Conservation (phyloP, 2,113 vertebrate genomes). For the Vombatus ursinus region DNA sequence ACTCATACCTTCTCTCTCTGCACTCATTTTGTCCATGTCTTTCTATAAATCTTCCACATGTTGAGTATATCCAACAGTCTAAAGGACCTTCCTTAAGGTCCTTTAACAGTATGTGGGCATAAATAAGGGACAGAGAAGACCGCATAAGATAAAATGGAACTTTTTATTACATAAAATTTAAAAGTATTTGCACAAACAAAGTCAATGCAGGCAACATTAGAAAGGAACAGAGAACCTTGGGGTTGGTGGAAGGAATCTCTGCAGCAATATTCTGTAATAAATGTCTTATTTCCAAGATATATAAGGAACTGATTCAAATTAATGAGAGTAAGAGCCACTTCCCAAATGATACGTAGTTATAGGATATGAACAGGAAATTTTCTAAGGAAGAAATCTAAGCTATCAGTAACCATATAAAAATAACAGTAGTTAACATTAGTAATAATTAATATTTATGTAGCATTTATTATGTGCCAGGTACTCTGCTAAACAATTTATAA, state of each 20-base stretch:
- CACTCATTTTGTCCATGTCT: neutral
- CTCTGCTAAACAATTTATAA: too few species aligned
- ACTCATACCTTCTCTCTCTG: neutral
- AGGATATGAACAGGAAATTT: neutral
- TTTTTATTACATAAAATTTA: neutral
- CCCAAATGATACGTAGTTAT: neutral
- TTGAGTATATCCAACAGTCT: neutral
- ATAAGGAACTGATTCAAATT: neutral
- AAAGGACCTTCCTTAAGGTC: neutral
- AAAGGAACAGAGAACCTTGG: neutral
- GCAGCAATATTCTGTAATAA: neutral
- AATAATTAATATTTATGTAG: too few species aligned
- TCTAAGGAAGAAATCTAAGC: neutral
- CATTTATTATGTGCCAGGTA: too few species aligned
- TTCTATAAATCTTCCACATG: neutral
- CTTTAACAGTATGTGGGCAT: neutral
- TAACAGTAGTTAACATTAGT: too few species aligned
- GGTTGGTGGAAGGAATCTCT: neutral
- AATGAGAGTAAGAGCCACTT: neutral
- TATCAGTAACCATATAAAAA: neutral
- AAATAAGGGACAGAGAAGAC: neutral
- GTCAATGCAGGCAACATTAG: neutral
- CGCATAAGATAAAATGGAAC: neutral
- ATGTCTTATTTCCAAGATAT: neutral
- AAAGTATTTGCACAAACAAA: neutral